Percentiles rank a stretch among this genome's conserved stretches.
Conservation (phyloP, 1,140 invertebrate species). For the Drosophila hydei region DNA sequence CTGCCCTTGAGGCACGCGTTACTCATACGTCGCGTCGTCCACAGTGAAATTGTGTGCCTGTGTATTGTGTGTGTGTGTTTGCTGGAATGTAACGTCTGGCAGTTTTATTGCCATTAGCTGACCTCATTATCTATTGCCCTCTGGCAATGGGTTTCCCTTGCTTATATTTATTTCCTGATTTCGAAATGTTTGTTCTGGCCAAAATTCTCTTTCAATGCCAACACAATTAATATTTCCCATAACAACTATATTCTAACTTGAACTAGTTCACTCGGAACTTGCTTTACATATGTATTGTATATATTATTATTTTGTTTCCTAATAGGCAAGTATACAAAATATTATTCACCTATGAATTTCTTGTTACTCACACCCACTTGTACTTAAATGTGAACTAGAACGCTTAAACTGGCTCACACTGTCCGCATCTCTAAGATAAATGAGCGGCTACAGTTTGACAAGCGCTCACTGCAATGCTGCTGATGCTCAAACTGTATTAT, state of each 20-base stretch:
- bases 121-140: constrained; percentile 52
- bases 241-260: too few relatives aligned
- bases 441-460: constrained; percentile 19
- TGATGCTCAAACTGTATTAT: constrained; percentile 66
- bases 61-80: constrained; percentile 30
- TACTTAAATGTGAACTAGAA: constrained; percentile 2
- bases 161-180: constrained; percentile 6
- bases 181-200: background rate
- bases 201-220: background rate
- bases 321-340: too few relatives aligned
- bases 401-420: constrained; percentile 37
- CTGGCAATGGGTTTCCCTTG: constrained; percentile 7
- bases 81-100: constrained; percentile 20
- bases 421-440: constrained; percentile 23
- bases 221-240: too few relatives aligned
- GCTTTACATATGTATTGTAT: too few relatives aligned
- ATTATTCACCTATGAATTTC: too few relatives aligned
- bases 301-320: too few relatives aligned
- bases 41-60: background rate
- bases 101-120: constrained; percentile 57
- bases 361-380: too few relatives aligned
- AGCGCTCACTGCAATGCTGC: background rate
- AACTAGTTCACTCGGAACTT: too few relatives aligned
- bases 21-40: constrained; percentile 53
- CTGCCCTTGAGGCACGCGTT: constrained; percentile 66